Base-by-base conservation (phyloP, 2,888 invertebrate genomes). In the Cantharis flavilabris region DNA sequence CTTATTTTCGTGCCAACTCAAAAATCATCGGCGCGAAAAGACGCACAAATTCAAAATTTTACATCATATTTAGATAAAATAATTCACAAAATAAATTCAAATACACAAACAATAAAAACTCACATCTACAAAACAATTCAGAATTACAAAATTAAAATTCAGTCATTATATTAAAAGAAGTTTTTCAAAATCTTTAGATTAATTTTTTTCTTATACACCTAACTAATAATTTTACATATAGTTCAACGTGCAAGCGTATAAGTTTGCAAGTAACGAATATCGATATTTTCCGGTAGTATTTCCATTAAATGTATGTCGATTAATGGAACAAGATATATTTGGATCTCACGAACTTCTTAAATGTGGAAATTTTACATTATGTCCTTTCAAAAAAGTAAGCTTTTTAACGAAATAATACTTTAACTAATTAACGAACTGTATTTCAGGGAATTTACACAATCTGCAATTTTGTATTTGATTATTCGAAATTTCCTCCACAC, bases 261-360 rank as follows among this genome's bases (percentile, higher is more conserved):
- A 30, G 16, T 72, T 72, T 20, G 0, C 49, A 13, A 72, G 72
- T 65, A 72, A 72, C 9, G 72, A 72, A 11, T 65, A 72, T 65
- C 72, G 72, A n/a, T 33, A 5, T 1, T 72, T 72, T 65, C 72
- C 33, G 4, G 3, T 64, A 14, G 0, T 3, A 0, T 71, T 71
- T 71, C 11, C 26, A 3, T 7, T 64, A 14, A 71, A 71, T 7
- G 3, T 64, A 3, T 71, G 71, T 11, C 13, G 13, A 10, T 0
- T 7, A 0, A 18, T 64, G 2, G 9, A 14, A 10, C 7, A n/a
- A 16, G 49, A 63, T 14, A n/a, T 16, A 28, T 26, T 28, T 18
- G 64, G 64, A 9, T 3, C 23, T 26, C 7, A 7, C 3, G 5
- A 14, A 11, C 7, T 33, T 5, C 11, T n/a, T 4, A 33, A 23